Evolutionary conservation across 2,797 vertebrate genomes (phyloP).

Genomic region (Trachops cirrhosus): DNA sequence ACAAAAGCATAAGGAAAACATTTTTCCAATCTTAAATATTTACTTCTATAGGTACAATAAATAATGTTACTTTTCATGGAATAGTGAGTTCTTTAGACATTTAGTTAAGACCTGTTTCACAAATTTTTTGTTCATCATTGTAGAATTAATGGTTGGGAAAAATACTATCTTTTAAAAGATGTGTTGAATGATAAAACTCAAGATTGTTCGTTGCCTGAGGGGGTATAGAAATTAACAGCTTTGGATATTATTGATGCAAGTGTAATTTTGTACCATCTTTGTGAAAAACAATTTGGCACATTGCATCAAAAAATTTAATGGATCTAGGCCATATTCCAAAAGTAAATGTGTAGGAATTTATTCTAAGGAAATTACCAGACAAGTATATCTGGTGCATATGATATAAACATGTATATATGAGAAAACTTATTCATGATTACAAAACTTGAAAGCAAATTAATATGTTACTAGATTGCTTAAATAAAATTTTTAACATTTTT

Average conservation of each 20-base stretch:
- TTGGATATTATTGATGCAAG: background rate
- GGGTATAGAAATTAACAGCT: background rate
- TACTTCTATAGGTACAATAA: constrained; percentile 4
- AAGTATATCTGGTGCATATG: background rate
- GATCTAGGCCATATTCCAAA: background rate
- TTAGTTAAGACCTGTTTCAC: background rate
- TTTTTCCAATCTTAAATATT: background rate
- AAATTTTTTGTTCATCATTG: background rate
- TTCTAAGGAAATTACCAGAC: background rate
- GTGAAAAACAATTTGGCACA: background rate
- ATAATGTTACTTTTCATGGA: background rate
- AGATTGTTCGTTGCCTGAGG: background rate
- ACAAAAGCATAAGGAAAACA: background rate
- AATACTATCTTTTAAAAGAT: background rate
- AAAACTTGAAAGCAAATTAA: background rate
- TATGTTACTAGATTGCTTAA: background rate
- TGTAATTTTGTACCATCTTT: background rate
- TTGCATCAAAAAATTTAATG: background rate
- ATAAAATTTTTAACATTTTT: background rate
- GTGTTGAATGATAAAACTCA: background rate
- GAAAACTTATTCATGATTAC: background rate
- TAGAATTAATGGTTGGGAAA: background rate
- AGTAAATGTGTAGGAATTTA: background rate
- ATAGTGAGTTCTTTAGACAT: background rate
- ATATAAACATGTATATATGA: background rate